Evolutionary conservation across 2,113 vertebrate species (phyloP).

Genomic region (Ondatra zibethicus): DNA sequence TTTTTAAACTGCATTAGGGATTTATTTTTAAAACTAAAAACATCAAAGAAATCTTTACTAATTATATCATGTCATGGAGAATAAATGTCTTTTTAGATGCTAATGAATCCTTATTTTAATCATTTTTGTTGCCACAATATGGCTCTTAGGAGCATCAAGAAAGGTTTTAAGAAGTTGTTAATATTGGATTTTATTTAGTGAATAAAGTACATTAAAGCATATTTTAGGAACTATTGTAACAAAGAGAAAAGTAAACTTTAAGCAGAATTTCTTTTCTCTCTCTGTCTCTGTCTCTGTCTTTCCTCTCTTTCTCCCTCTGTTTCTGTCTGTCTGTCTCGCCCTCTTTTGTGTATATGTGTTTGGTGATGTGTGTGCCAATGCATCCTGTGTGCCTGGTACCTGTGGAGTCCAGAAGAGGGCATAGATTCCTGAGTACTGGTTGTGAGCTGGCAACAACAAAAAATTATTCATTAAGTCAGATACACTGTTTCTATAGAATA

Average conservation of each 20-base stretch:
- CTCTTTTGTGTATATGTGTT: constrained; percentile 63
- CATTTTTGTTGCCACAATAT: constrained; percentile 70
- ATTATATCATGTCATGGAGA: not conserved
- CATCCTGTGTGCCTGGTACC: not conserved
- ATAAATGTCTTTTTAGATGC: constrained; percentile 22
- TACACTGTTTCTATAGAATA: not conserved
- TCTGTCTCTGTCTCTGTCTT: no score
- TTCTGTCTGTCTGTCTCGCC: no score
- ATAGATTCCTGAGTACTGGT: not conserved
- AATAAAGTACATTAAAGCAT: constrained; percentile 60
- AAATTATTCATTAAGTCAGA: not conserved
- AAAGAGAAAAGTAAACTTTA: constrained; percentile 77
- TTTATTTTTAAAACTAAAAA: not conserved
- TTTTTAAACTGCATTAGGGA: not conserved
- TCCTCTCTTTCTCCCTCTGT: no score
- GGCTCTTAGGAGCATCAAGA: constrained; percentile 68
- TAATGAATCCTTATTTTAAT: constrained; percentile 43
- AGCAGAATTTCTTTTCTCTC: no score
- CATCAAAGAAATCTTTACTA: constrained; percentile 1
- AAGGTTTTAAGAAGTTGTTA: constrained; percentile 14
- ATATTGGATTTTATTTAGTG: constrained; percentile 26
- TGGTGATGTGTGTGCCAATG: not conserved
- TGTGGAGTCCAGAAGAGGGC: not conserved
- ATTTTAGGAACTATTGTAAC: constrained; percentile 71
- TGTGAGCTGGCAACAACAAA: not conserved